Percentiles rank a stretch among this genome's conserved stretches.
These are phyloP conservation scores for Rhinopomastus cyanomelas DNA, from an alignment of 2,113 vertebrate species.

Conservation along the genomic window DNA sequence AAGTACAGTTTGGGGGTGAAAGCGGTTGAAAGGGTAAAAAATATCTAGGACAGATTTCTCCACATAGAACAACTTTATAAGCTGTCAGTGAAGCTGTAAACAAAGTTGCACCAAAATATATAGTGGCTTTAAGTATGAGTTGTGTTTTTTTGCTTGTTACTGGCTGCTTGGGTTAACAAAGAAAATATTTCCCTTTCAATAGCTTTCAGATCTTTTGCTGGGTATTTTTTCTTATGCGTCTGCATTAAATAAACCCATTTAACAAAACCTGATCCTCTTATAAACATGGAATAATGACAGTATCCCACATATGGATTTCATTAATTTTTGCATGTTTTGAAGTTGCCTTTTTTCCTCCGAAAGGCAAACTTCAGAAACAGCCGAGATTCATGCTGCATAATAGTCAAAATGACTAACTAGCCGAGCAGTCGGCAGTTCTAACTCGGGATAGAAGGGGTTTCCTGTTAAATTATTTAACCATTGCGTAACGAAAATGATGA, in stretches of 20 bases:
- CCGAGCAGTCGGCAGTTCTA: neutral
- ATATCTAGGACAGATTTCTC: neutral
- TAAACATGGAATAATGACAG: conserved; percentile 68
- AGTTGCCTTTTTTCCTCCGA: neutral
- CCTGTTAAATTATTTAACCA: conserved; percentile 1
- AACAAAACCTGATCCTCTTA: conserved; percentile 67
- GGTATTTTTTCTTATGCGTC: conserved; percentile 46
- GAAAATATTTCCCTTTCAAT: conserved; percentile 54
- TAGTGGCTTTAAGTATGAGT: conserved; percentile 21
- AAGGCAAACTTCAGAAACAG: conserved; percentile 34
- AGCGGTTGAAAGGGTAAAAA: conserved; percentile 14
- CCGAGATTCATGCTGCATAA: neutral
- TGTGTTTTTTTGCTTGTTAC: conserved; percentile 12
- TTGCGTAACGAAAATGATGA: neutral
- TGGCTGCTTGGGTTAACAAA: conserved; percentile 36
- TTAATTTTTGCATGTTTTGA: conserved; percentile 68
- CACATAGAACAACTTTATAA: neutral
- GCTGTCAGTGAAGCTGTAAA: conserved; percentile 45
- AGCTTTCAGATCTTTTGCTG: conserved; percentile 51
- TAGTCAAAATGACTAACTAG: neutral
- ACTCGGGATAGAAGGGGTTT: neutral
- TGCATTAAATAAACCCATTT: conserved; percentile 63
- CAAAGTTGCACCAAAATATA: conserved; percentile 27
- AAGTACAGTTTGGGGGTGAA: neutral
- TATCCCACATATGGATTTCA: conserved; percentile 54